phyloP scores from a whole-genome alignment of 2,888 invertebrate species.

The Parnassius glacialis region DNA sequence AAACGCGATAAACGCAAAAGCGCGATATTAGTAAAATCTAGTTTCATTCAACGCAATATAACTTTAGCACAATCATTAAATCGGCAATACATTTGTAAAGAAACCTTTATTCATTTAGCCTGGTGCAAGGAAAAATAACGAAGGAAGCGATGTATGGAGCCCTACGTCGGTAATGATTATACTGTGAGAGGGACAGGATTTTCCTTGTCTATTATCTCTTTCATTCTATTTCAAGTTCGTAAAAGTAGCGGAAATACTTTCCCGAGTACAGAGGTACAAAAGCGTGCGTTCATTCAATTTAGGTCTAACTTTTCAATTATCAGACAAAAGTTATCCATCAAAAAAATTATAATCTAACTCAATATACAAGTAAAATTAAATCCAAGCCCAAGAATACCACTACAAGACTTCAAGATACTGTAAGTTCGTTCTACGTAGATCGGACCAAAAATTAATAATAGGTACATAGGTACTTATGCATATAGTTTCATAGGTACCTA shows the following conservation, averaged over 20 bases:
- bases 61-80: background rate
- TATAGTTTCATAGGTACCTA: no score
- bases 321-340: no score
- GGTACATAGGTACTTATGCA: no score
- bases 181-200: slow-evolving; percentile 6
- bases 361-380: no score
- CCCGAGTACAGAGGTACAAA: background rate
- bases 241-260: slow-evolving; percentile 4
- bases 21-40: no score
- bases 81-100: background rate
- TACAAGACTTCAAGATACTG: no score
- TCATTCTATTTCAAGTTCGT: slow-evolving; percentile 1
- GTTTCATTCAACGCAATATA: background rate
- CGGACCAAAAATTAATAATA: no score
- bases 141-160: slow-evolving; percentile 2
- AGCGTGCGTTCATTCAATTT: background rate
- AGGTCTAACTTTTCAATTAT: no score
- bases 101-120: background rate
- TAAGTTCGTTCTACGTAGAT: no score
- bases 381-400: no score
- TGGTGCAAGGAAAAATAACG: background rate
- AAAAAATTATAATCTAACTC: no score
- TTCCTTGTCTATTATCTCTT: slow-evolving; percentile 15
- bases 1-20: no score
- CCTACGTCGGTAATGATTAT: slow-evolving; percentile 11